phyloP scores from a whole-genome alignment of 2,797 vertebrate genomes.

The Enteromius radiatus region DNA sequence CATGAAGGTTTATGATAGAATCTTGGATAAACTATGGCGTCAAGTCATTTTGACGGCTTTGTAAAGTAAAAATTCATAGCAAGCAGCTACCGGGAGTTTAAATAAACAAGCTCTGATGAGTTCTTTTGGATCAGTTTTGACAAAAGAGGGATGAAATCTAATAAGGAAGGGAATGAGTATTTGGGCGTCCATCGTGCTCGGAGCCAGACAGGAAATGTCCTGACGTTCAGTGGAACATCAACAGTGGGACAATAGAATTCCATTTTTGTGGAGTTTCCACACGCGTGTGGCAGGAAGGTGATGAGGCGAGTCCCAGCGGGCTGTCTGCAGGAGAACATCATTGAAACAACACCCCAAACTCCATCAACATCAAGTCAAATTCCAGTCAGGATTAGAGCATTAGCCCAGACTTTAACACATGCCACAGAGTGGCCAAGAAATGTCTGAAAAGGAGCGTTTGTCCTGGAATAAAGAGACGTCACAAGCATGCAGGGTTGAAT shows the following conservation, averaged over 20 bases:
- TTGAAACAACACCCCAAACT: constrained; percentile 43
- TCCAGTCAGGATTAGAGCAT: constrained; percentile 27
- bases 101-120: neutral
- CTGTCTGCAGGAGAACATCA: neutral
- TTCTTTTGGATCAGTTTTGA: constrained; percentile 6
- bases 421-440: constrained; percentile 23
- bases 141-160: constrained; percentile 6
- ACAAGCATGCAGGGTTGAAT: constrained; percentile 9
- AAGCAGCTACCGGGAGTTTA: neutral
- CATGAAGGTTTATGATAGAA: neutral
- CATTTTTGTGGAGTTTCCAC: constrained; percentile 73
- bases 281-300: constrained; percentile 73
- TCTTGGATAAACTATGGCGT: neutral
- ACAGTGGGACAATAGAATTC: constrained; percentile 55
- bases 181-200: constrained; percentile 18
- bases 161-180: constrained; percentile 5
- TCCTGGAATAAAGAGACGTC: constrained; percentile 16
- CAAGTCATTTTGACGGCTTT: neutral
- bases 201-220: constrained; percentile 45
- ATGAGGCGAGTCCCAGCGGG: constrained; percentile 59
- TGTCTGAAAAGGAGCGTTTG: constrained; percentile 21
- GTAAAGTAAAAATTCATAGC: neutral
- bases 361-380: constrained; percentile 31
- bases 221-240: constrained; percentile 54
- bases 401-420: constrained; percentile 6